Percentiles rank a stretch among this genome's conserved stretches.
Conservation (phyloP, 2,888 invertebrate genomes). For the Apodemia zela region DNA sequence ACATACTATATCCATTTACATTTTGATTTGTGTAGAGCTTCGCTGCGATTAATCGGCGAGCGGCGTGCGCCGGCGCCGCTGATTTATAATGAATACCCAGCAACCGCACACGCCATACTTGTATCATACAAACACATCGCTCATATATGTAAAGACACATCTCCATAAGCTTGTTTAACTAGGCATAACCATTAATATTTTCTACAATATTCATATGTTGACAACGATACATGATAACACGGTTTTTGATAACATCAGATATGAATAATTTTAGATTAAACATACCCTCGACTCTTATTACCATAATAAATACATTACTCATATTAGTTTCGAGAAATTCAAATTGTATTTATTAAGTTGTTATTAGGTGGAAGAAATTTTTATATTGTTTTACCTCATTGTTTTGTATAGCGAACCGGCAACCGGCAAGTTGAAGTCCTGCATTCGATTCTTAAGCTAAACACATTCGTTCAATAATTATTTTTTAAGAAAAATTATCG, state of each 20-base stretch:
- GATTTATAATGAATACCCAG: conserved; percentile 58
- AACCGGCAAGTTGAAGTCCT: too few relatives aligned
- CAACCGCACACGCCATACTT: conserved; percentile 31
- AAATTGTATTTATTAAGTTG: background rate
- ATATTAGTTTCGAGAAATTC: background rate
- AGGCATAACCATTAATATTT: conserved; percentile 18
- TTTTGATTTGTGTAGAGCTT: conserved; percentile 77
- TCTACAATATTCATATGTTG: conserved; percentile 8
- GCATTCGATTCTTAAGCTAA: too few relatives aligned
- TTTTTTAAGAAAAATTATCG: too few relatives aligned
- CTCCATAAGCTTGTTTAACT: conserved; percentile 17
- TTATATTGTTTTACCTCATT: too few relatives aligned
- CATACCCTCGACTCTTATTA: conserved; percentile 17
- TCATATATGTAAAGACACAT: conserved; percentile 22
- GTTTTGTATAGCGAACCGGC: too few relatives aligned
- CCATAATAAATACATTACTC: conserved; percentile 20
- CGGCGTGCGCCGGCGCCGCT: conserved; percentile 57
- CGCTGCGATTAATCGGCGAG: conserved; percentile 73
- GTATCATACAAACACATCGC: conserved; percentile 9
- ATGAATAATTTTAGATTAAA: conserved; percentile 14
- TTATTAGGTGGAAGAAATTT: too few relatives aligned
- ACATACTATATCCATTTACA: conserved; percentile 79
- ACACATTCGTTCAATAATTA: too few relatives aligned
- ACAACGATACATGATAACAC: conserved; percentile 15
- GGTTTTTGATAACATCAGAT: conserved; percentile 10